phyloP scores from a whole-genome alignment of 1,140 invertebrate genomes.

The Littorina saxatilis region DNA sequence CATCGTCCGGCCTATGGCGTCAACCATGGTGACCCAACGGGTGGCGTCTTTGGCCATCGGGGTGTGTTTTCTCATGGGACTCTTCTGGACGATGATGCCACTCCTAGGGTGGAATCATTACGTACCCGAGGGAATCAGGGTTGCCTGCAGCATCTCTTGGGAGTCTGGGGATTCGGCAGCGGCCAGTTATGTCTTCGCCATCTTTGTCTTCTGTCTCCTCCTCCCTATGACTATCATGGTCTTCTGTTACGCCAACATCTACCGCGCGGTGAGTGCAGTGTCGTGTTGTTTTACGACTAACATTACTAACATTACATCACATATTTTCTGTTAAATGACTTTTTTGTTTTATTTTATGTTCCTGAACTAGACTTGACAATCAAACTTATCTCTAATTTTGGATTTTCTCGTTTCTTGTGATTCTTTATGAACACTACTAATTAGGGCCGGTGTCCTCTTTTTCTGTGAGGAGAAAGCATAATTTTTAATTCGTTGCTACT shows the following conservation, averaged over 20 bases:
- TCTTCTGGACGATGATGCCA: slow-evolving; percentile 48
- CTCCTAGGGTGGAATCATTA: slow-evolving; percentile 52
- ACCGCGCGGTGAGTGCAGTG: slow-evolving; percentile 39
- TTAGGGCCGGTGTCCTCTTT: no score
- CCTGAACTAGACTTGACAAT: no score
- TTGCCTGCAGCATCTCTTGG: slow-evolving; percentile 47
- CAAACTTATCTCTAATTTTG: no score
- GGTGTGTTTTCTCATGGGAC: slow-evolving; percentile 21
- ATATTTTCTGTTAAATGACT: no score
- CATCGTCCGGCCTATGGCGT: slow-evolving; percentile 43
- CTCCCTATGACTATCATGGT: slow-evolving; percentile 47
- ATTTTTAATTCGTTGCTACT: no score
- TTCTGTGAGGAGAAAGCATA: no score
- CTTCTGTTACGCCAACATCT: slow-evolving; percentile 43
- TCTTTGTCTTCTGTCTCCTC: slow-evolving; percentile 47
- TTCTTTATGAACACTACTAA: no score
- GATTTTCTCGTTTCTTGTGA: no score
- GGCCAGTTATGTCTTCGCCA: slow-evolving; percentile 39
- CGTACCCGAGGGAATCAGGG: slow-evolving; percentile 37
- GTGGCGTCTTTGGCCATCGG: slow-evolving; percentile 16
- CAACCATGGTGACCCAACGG: slow-evolving; percentile 37
- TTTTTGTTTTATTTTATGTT: no score
- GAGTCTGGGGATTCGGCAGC: background rate
- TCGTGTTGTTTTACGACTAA: background rate
- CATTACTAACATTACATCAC: no score